Evolutionary conservation across 1,140 invertebrate genomes (phyloP).

Genomic region (Venturia canescens): DNA sequence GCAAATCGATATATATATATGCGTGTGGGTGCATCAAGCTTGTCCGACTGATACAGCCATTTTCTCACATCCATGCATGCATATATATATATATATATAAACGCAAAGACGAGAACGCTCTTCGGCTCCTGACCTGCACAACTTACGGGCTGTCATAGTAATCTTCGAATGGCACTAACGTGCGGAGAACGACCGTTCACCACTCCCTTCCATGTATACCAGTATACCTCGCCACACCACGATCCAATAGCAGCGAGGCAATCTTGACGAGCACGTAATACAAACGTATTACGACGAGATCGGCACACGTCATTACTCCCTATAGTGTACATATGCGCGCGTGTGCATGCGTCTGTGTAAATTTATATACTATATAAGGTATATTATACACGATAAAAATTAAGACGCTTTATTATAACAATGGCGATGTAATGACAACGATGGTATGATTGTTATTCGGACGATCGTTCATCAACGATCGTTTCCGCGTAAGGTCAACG

Average conservation of each 20-base stretch:
- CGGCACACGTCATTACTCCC: slow-evolving; percentile 21
- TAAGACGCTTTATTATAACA: no score
- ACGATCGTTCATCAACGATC: no score
- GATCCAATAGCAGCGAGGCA: not conserved
- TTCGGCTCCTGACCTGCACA: slow-evolving; percentile 70
- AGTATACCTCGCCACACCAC: no score
- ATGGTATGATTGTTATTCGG: no score
- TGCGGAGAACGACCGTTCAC: slow-evolving; percentile 17
- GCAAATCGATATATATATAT: slow-evolving; percentile 41
- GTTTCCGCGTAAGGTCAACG: no score
- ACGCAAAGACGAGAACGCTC: slow-evolving; percentile 30
- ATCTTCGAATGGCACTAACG: slow-evolving; percentile 38
- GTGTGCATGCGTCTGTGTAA: no score
- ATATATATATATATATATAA: not conserved
- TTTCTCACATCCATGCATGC: no score
- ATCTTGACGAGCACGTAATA: slow-evolving; percentile 8
- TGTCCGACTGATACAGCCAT: not conserved
- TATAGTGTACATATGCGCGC: no score
- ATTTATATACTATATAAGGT: no score
- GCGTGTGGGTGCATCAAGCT: slow-evolving; percentile 62
- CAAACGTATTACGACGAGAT: slow-evolving; percentile 12
- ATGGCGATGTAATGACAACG: no score
- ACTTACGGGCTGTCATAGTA: slow-evolving; percentile 43
- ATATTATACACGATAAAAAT: no score
- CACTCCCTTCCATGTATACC: slow-evolving; percentile 27